A percentile compares a stretch with the other conserved stretches of the same genome.
Conservation (phyloP, 1,140 invertebrate species). For the Drosophila simulans region DNA sequence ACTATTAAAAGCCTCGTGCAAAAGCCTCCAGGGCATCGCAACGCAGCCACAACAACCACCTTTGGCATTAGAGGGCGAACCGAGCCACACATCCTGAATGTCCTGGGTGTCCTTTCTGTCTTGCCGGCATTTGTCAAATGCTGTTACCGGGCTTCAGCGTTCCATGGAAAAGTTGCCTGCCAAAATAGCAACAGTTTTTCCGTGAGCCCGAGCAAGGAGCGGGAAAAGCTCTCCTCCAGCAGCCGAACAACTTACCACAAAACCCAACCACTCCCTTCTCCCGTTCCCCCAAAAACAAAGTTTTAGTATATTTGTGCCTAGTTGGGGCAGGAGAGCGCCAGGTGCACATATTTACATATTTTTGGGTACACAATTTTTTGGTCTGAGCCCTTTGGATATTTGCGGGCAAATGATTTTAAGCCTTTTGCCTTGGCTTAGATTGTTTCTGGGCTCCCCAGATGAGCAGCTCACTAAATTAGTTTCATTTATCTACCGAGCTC, state of each 20-base stretch:
- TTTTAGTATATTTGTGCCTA: slow-evolving; percentile 67
- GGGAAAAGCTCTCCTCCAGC: slow-evolving; percentile 61
- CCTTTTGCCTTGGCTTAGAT: slow-evolving; percentile 52
- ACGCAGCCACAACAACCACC: slow-evolving; percentile 52
- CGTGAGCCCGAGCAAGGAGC: neutral
- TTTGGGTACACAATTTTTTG: slow-evolving; percentile 42
- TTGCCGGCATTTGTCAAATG: slow-evolving; percentile 77
- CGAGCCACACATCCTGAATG: neutral
- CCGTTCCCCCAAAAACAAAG: slow-evolving; percentile 26
- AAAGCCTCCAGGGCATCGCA: slow-evolving; percentile 65
- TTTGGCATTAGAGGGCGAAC: slow-evolving; percentile 16
- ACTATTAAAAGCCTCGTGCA: slow-evolving; percentile 76
- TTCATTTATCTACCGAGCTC: slow-evolving; percentile 66
- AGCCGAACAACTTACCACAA: slow-evolving; percentile 56
- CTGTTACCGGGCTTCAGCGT: slow-evolving; percentile 60
- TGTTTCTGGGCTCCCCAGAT: slow-evolving; percentile 41
- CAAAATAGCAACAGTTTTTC: slow-evolving; percentile 78
- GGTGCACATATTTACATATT: slow-evolving; percentile 80
- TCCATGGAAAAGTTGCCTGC: slow-evolving; percentile 44
- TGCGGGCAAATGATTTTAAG: slow-evolving; percentile 78
- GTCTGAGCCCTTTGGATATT: slow-evolving; percentile 32
- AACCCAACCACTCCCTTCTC: slow-evolving; percentile 1
- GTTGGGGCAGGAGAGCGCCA: slow-evolving; percentile 35
- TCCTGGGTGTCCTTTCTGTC: slow-evolving; percentile 30
- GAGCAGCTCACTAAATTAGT: slow-evolving; percentile 76